A percentile compares a stretch with the other conserved stretches of the same genome.
These are phyloP conservation scores for Lymantria monacha DNA, from an alignment of 2,888 invertebrate species.

Conservation along the genomic window DNA sequence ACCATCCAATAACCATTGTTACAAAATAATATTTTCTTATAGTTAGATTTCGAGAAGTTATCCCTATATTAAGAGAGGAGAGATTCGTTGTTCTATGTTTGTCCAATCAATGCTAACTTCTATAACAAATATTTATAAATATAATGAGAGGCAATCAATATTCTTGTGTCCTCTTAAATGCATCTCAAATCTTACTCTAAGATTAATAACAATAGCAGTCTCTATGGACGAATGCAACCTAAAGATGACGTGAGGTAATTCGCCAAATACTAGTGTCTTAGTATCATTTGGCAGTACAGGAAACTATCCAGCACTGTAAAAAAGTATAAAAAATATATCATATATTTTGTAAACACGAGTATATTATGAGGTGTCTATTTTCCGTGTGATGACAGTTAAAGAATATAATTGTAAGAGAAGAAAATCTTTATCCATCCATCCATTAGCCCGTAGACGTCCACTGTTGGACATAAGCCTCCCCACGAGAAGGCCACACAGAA, in stretches of 20 bases:
- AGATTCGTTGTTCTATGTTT: neutral
- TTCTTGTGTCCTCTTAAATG: conserved; percentile 20
- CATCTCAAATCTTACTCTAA: conserved; percentile 27
- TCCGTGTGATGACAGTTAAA: too few species aligned
- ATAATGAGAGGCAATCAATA: conserved; percentile 17
- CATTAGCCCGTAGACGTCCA: too few species aligned
- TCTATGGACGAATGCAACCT: conserved; percentile 22
- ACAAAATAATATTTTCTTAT: too few species aligned
- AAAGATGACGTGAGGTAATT: conserved; percentile 10
- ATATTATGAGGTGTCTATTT: too few species aligned
- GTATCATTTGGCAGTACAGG: conserved; percentile 76
- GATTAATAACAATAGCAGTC: conserved; percentile 30
- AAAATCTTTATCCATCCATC: too few species aligned
- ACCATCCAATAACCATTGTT: too few species aligned
- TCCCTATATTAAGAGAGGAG: too few species aligned
- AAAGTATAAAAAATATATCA: conserved; percentile 10
- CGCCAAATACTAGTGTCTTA: conserved; percentile 59
- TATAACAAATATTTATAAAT: conserved; percentile 11
- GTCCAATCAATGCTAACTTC: conserved; percentile 15
- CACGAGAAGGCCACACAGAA: too few species aligned
- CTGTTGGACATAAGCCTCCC: too few species aligned
- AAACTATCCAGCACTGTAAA: conserved; percentile 76
- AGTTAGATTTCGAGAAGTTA: too few species aligned
- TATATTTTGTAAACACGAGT: too few species aligned
- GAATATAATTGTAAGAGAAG: too few species aligned